These are phyloP conservation scores for Triplophysa tibetana DNA, from an alignment of 2,113 vertebrate species.

Conservation along the genomic window DNA sequence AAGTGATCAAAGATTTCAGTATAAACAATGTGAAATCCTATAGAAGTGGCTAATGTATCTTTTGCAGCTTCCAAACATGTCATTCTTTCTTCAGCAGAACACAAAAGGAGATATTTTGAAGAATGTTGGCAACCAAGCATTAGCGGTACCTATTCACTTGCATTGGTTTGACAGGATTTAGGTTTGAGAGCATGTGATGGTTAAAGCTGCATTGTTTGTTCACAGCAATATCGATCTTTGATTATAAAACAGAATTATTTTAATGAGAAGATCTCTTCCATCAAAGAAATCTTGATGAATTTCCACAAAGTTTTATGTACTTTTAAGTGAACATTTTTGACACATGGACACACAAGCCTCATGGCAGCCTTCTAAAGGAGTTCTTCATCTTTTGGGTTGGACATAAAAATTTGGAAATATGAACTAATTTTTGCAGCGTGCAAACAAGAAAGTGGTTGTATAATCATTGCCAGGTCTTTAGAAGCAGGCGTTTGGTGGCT, in stretches of 20 bases:
- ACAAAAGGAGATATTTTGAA: too few species aligned
- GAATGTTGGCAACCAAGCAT: too few species aligned
- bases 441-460: constrained; percentile 39
- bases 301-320: neutral
- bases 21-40: neutral
- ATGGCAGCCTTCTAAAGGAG: constrained; percentile 15
- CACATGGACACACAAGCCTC: neutral
- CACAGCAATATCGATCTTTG: neutral
- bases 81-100: too few species aligned
- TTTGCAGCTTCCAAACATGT: neutral
- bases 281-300: constrained; percentile 2
- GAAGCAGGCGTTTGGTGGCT: constrained; percentile 39
- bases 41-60: neutral
- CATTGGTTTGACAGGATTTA: neutral
- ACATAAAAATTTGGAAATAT: constrained; percentile 3
- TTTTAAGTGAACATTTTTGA: neutral
- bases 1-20: neutral
- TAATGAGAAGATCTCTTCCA: neutral
- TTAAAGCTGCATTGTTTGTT: neutral
- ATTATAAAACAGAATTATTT: neutral
- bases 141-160: too few species aligned
- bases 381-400: neutral
- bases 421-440: constrained; percentile 30
- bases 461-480: constrained; percentile 43
- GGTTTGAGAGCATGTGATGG: neutral